Conservation (phyloP, 1,140 invertebrate species). For the Scaptodrosophila lebanonensis region DNA sequence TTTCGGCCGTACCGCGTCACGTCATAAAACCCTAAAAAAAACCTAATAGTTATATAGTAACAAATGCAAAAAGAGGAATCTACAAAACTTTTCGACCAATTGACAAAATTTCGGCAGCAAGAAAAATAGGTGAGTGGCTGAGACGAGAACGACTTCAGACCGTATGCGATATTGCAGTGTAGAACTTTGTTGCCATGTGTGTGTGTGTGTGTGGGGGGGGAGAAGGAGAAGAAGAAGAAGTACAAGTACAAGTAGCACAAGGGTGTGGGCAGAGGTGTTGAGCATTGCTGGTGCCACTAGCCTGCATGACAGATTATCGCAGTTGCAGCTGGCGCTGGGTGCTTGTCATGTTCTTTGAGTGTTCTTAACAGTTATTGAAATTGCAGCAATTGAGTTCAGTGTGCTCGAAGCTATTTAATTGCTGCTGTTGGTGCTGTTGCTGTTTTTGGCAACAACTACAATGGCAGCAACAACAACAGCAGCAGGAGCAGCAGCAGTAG, state of each 20-base stretch:
- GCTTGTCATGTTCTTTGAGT: slow-evolving; percentile 33
- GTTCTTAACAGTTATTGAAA: slow-evolving; percentile 69
- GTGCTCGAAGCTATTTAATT: slow-evolving; percentile 69
- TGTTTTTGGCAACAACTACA: slow-evolving; percentile 6
- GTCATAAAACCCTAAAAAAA: slow-evolving; percentile 27
- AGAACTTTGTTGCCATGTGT: slow-evolving; percentile 1
- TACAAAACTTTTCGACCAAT: slow-evolving; percentile 2
- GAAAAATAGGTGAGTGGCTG: slow-evolving; percentile 47
- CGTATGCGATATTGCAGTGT: too few species aligned
- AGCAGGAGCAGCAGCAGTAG: slow-evolving; percentile 3
- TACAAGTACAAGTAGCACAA: too few species aligned
- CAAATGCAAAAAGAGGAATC: slow-evolving; percentile 14
- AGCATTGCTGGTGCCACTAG: slow-evolving; percentile 1
- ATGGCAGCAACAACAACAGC: slow-evolving; percentile 1
- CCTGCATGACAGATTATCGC: slow-evolving; percentile 48
- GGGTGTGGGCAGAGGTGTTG: not conserved
- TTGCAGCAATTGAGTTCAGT: slow-evolving; percentile 61
- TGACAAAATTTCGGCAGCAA: slow-evolving; percentile 18
- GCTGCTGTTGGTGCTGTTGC: slow-evolving; percentile 12
- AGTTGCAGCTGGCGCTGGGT: not conserved
- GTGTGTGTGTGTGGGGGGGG: not conserved
- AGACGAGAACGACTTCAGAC: not conserved
- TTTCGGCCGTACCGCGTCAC: slow-evolving; percentile 64
- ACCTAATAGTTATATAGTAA: slow-evolving; percentile 1
- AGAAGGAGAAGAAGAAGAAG: too few species aligned